Evolutionary conservation across 1,140 invertebrate species (phyloP).

Genomic region (Ips typographus): DNA sequence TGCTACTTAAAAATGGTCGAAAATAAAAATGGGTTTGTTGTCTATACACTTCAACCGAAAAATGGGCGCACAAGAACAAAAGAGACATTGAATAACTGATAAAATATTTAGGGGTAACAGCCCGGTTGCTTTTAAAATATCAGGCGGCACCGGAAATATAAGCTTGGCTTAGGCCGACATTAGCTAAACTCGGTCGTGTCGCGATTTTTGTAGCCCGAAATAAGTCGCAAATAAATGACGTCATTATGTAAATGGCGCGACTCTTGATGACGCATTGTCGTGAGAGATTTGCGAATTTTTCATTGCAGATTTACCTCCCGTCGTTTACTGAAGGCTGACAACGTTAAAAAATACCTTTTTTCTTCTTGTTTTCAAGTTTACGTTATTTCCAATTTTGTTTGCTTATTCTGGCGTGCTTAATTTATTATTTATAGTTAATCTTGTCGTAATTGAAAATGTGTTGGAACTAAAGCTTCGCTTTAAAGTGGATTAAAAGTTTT

Average conservation of each 20-base stretch:
- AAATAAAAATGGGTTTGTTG: too few relatives aligned
- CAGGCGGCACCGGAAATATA: conserved; percentile 4
- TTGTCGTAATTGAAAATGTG: too few relatives aligned
- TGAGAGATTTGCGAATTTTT: conserved; percentile 25
- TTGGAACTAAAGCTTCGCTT: not conserved
- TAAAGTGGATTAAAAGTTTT: conserved; percentile 3
- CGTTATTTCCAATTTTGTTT: too few relatives aligned
- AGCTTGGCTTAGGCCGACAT: conserved; percentile 2
- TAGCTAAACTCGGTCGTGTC: conserved; percentile 5
- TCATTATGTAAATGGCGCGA: conserved; percentile 27
- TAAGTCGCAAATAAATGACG: conserved; percentile 29
- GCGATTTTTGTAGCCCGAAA: conserved; percentile 25
- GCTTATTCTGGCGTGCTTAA: too few relatives aligned
- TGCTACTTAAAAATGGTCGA: too few relatives aligned
- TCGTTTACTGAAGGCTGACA: not conserved
- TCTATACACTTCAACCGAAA: too few relatives aligned
- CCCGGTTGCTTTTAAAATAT: conserved; percentile 11
- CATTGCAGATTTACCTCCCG: conserved; percentile 23
- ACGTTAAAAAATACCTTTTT: conserved; percentile 1
- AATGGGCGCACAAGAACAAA: not conserved
- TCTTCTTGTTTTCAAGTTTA: too few relatives aligned
- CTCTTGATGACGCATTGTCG: conserved; percentile 26
- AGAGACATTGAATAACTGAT: not conserved
- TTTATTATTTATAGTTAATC: too few relatives aligned
- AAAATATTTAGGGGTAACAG: not conserved